phyloP scores from a whole-genome alignment of 2,113 vertebrate genomes.

The Brachyhypopomus gauderio region DNA sequence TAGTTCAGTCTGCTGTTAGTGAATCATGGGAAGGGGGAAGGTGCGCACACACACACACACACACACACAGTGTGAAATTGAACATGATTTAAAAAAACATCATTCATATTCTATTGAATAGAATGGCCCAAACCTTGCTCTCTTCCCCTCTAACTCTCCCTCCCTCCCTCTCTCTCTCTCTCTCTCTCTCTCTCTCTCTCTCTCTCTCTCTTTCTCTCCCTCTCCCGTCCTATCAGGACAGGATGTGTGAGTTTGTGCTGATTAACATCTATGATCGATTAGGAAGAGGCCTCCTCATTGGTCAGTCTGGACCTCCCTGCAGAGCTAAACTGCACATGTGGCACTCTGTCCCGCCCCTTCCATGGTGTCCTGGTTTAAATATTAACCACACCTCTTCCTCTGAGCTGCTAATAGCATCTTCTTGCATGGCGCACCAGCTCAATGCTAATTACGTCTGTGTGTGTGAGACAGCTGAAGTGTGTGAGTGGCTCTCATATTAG shows the following conservation, averaged over 20 bases:
- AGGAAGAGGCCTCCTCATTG: constrained; percentile 63
- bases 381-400: constrained; percentile 51
- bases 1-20: constrained; percentile 23
- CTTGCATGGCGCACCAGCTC: constrained; percentile 30
- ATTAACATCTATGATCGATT: constrained; percentile 63
- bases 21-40: constrained; percentile 16
- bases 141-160: neutral
- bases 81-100: neutral
- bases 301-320: constrained; percentile 41
- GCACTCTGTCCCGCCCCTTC: constrained; percentile 24
- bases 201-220: neutral
- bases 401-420: constrained; percentile 43
- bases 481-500: constrained; percentile 47
- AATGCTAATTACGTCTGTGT: constrained; percentile 41
- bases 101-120: too few relatives aligned
- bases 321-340: constrained; percentile 53
- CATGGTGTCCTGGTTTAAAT: constrained; percentile 49
- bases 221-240: neutral
- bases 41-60: neutral
- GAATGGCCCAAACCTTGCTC: too few relatives aligned
- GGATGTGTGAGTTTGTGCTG: constrained; percentile 45
- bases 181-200: neutral
- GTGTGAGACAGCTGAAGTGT: constrained; percentile 15
- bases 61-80: neutral
- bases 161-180: neutral